phyloP scores from a whole-genome alignment of 1,140 invertebrate species.

The Micrasema minimum region DNA sequence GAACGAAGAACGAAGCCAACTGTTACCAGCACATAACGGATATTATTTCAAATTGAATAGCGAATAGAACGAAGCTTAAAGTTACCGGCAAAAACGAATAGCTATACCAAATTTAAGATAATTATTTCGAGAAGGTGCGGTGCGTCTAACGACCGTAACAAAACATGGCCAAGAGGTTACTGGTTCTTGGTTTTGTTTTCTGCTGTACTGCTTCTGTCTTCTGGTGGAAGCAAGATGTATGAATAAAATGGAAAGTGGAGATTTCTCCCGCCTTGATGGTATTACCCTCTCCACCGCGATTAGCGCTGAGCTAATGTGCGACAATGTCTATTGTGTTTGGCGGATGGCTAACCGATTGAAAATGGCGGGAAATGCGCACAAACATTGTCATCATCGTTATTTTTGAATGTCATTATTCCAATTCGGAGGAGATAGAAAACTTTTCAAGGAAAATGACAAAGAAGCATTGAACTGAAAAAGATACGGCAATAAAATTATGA shows the following conservation, averaged over 20 bases:
- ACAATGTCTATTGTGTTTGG: constrained; percentile 15
- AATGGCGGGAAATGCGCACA: neutral
- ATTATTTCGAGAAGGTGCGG: too few species aligned
- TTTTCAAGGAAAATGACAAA: too few species aligned
- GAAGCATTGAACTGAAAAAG: too few species aligned
- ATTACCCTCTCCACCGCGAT: constrained; percentile 5
- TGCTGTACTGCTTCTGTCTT: neutral
- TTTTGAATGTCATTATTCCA: neutral
- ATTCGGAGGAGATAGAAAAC: too few species aligned
- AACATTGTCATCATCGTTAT: neutral
- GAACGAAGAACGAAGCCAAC: neutral
- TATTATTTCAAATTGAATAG: neutral
- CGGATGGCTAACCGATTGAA: neutral
- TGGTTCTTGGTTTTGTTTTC: neutral
- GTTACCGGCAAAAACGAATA: too few species aligned
- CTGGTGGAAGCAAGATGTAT: neutral
- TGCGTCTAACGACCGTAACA: neutral
- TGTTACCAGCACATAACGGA: neutral
- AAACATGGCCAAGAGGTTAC: constrained; percentile 3
- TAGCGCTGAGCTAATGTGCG: constrained; percentile 15
- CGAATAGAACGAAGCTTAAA: neutral
- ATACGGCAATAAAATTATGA: too few species aligned
- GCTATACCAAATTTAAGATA: too few species aligned
- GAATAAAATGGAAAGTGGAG: constrained; percentile 36
- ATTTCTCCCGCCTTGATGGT: constrained; percentile 15